These are phyloP conservation scores for Picathartes gymnocephalus DNA, from an alignment of 2,113 vertebrate species.

Conservation along the genomic window DNA sequence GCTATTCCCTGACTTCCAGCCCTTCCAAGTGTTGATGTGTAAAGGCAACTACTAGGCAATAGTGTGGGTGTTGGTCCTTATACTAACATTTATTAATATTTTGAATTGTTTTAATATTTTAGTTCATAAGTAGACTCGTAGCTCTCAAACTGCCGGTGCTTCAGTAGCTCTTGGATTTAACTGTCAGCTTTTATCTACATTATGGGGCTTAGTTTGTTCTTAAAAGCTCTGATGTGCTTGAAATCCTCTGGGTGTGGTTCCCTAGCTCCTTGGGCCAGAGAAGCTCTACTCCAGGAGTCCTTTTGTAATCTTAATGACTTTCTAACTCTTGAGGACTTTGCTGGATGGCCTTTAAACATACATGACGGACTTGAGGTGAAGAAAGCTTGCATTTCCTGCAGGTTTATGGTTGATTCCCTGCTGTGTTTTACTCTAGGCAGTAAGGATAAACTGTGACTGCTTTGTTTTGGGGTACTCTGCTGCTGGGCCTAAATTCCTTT, in stretches of 20 bases:
- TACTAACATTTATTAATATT: not conserved
- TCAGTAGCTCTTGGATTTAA: not conserved
- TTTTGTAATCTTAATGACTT: not conserved
- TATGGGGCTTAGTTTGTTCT: not conserved
- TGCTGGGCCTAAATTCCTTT: not conserved
- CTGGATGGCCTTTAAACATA: not conserved
- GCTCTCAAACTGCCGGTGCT: not conserved
- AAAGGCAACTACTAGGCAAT: not conserved
- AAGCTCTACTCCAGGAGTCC: not conserved
- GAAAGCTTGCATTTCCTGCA: not conserved
- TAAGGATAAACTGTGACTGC: not conserved
- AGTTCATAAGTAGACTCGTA: not conserved
- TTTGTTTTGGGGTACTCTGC: not conserved
- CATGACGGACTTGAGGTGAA: not conserved
- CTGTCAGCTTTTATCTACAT: not conserved
- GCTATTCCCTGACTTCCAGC: not conserved
- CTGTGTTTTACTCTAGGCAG: not conserved
- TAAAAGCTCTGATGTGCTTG: not conserved
- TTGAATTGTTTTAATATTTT: not conserved
- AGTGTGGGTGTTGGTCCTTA: not conserved
- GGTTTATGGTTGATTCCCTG: not conserved
- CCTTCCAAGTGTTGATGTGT: not conserved
- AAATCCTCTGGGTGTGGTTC: not conserved
- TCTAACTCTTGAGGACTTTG: not conserved
- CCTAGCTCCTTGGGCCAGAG: not conserved